These are phyloP conservation scores for Aphis craccivora DNA, from an alignment of 1,140 invertebrate genomes.

Conservation along the genomic window DNA sequence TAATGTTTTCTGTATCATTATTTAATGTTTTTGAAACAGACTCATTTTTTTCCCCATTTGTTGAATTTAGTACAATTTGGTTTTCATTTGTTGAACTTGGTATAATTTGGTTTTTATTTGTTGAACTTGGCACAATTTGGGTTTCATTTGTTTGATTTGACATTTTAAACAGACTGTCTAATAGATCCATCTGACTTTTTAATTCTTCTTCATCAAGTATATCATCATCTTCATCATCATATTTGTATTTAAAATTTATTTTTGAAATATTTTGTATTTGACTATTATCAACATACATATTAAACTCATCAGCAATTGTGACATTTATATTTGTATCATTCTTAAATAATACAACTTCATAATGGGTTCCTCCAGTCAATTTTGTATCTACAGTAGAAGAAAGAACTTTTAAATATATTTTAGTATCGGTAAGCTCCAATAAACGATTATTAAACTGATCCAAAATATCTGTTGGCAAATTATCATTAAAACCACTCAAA, in stretches of 20 bases:
- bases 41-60: background rate
- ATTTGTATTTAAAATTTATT: background rate
- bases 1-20: background rate
- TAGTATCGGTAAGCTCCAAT: background rate
- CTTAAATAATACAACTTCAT: slow-evolving; percentile 50
- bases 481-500: slow-evolving; percentile 45
- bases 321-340: slow-evolving; percentile 26
- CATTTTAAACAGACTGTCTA: background rate
- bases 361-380: background rate
- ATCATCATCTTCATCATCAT: background rate
- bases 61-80: background rate
- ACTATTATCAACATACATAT: background rate
- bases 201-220: background rate
- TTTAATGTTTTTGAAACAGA: background rate
- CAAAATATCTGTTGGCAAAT: background rate
- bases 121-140: background rate
- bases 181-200: background rate
- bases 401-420: slow-evolving; percentile 21
- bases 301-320: slow-evolving; percentile 25
- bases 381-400: background rate
- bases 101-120: background rate
- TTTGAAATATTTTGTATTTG: slow-evolving; percentile 53
- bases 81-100: background rate
- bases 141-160: background rate
- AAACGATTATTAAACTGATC: slow-evolving; percentile 11